phyloP scores from a whole-genome alignment of 2,113 vertebrate genomes.

The Cinclus mexicanus region DNA sequence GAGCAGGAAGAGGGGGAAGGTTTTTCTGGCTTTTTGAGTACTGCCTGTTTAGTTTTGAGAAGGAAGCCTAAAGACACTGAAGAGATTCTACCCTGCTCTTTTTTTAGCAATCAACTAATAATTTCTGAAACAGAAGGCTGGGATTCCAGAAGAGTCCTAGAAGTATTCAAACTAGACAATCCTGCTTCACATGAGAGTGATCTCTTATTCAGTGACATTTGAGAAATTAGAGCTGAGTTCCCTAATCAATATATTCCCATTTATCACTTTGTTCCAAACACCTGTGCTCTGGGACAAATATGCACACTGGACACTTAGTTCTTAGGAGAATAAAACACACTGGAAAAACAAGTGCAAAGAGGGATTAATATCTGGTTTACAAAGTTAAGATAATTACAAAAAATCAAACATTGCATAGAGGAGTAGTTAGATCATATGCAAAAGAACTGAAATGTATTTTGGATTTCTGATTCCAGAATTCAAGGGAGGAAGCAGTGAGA shows the following conservation, averaged over 20 bases:
- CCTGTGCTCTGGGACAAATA: neutral
- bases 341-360: neutral
- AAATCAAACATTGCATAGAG: neutral
- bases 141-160: neutral
- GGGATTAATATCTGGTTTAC: neutral
- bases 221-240: constrained; percentile 1
- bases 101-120: neutral
- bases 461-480: neutral
- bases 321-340: neutral
- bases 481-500: neutral
- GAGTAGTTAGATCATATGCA: neutral
- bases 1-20: neutral
- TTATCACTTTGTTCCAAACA: neutral
- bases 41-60: neutral
- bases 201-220: constrained; percentile 32
- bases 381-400: neutral
- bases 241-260: constrained; percentile 7
- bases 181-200: neutral
- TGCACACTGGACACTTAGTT: neutral
- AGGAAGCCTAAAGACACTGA: neutral
- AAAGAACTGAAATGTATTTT: neutral
- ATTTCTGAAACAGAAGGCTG: neutral
- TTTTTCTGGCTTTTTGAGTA: neutral
- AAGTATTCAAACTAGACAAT: neutral
- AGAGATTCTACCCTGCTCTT: neutral